Conservation (phyloP, 2,797 vertebrate species). For the Phoebastria nigripes region DNA sequence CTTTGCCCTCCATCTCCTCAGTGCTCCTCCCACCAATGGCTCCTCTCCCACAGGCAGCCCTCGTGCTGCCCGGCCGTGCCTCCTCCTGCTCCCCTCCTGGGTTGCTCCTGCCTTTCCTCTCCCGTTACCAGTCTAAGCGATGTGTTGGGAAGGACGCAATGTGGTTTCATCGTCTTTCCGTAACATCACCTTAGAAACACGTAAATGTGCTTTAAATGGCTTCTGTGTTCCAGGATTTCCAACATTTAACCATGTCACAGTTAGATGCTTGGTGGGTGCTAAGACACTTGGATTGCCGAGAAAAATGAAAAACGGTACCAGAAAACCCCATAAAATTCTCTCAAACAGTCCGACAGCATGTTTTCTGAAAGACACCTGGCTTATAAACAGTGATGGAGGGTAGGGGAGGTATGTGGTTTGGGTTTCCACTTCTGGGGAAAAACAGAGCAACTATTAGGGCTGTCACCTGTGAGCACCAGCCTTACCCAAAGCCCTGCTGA, state of each 20-base stretch:
- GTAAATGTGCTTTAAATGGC: neutral
- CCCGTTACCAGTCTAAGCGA: neutral
- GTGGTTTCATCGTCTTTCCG: neutral
- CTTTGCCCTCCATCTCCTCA: neutral
- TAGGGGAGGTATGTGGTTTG: neutral
- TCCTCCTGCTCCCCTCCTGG: neutral
- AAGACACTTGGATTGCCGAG: neutral
- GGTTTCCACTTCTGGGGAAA: neutral
- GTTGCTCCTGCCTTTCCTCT: neutral
- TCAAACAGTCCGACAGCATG: neutral
- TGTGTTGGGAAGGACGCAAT: rapidly evolving
- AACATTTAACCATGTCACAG: neutral
- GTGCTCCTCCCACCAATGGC: neutral
- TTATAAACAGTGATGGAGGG: neutral
- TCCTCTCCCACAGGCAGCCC: neutral
- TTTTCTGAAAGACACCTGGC: neutral
- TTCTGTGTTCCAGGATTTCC: neutral
- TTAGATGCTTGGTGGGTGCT: neutral
- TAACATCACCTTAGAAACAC: neutral
- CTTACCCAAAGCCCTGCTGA: neutral
- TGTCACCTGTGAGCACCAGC: neutral
- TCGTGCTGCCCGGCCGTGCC: neutral
- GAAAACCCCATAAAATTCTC: neutral
- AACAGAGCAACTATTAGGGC: neutral
- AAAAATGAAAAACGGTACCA: neutral